phyloP scores from a whole-genome alignment of 2,797 vertebrate species.

The Varecia variegata region DNA sequence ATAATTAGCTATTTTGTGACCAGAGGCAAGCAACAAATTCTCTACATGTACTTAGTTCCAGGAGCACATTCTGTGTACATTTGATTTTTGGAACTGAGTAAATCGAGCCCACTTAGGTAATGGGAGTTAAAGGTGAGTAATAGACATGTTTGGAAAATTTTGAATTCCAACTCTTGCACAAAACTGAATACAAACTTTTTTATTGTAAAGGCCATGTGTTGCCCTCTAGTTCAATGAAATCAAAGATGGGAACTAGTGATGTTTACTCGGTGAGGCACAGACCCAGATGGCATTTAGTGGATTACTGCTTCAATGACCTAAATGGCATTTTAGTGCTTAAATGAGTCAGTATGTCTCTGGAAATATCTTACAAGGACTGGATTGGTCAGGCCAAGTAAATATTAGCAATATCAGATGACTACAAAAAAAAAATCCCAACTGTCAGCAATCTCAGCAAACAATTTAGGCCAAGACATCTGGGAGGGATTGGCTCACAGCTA shows the following conservation, averaged over 20 bases:
- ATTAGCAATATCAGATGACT: constrained; percentile 20
- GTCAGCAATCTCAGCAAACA: background rate
- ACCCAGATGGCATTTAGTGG: background rate
- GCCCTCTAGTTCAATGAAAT: background rate
- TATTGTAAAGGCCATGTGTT: background rate
- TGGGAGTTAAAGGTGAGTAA: background rate
- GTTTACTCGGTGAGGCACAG: background rate
- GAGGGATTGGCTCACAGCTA: background rate
- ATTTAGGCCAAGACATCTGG: background rate
- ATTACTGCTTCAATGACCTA: background rate
- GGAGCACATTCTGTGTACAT: background rate
- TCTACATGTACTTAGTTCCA: background rate
- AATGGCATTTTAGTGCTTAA: constrained; percentile 13
- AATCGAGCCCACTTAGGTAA: background rate
- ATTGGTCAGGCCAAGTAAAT: background rate
- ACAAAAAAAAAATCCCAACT: background rate
- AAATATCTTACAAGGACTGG: constrained; percentile 34
- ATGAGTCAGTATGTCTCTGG: constrained; percentile 43
- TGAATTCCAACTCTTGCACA: background rate
- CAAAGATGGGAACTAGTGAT: background rate
- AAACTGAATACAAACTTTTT: background rate
- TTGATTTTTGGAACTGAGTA: background rate
- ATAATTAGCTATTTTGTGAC: background rate
- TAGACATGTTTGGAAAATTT: background rate
- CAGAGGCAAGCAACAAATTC: background rate